Percentiles rank a stretch among this genome's conserved stretches.
These are phyloP conservation scores for Noctua pronuba DNA, from an alignment of 2,888 invertebrate genomes.

Conservation along the genomic window DNA sequence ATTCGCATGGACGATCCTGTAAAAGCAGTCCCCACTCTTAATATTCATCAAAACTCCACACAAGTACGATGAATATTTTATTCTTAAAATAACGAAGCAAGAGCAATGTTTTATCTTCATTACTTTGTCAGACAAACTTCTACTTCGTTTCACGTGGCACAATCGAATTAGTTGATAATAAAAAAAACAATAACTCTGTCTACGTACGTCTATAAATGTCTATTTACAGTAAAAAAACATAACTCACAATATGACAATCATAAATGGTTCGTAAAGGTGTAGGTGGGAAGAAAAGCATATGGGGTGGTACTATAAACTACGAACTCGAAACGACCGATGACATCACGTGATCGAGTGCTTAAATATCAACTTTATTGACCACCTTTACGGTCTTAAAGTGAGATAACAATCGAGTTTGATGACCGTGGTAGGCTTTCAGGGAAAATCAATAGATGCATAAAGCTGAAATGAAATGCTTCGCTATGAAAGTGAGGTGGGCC, in stretches of 20 bases:
- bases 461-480: constrained; percentile 36
- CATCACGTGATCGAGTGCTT: constrained; percentile 48
- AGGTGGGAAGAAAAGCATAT: not conserved
- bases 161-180: constrained; percentile 65
- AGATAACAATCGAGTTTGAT: constrained; percentile 63
- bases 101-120: constrained; percentile 5
- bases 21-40: constrained; percentile 10
- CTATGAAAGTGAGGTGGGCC: constrained; percentile 26
- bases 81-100: constrained; percentile 34
- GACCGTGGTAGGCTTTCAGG: constrained; percentile 49
- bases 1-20: constrained; percentile 16
- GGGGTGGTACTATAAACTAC: constrained; percentile 46
- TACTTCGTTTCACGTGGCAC: constrained; percentile 34
- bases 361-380: constrained; percentile 53
- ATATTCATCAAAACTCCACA: constrained; percentile 38
- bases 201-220: constrained; percentile 66
- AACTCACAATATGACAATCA: constrained; percentile 71
- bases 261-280: constrained; percentile 74
- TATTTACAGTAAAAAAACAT: constrained; percentile 65
- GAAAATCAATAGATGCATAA: constrained; percentile 61
- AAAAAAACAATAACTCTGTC: constrained; percentile 63
- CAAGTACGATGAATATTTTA: constrained; percentile 26
- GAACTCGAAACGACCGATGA: constrained; percentile 53
- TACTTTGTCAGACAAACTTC: constrained; percentile 11
- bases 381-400: constrained; percentile 49